Percentiles rank a stretch among this genome's conserved stretches.
Evolutionary conservation across 2,113 vertebrate species (phyloP).

Genomic region (Romanogobio albipinnatus): DNA sequence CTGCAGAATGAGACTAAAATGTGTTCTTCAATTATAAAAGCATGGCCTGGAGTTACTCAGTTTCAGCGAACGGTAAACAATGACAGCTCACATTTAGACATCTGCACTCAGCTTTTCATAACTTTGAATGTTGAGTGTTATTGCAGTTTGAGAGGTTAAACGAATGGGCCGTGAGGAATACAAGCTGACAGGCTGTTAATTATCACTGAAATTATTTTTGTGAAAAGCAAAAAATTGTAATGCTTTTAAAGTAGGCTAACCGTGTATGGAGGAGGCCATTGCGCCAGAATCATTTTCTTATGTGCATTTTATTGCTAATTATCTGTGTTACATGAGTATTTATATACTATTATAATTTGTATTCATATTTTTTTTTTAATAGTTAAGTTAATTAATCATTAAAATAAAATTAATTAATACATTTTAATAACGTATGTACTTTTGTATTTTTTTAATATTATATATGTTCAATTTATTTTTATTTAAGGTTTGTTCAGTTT

Average conservation of each 20-base stretch:
- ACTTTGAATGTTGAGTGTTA: background rate
- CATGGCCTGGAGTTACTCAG: conserved; percentile 7
- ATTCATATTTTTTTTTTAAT: background rate
- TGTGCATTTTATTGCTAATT: background rate
- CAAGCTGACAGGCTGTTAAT: conserved; percentile 12
- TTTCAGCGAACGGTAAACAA: conserved; percentile 4
- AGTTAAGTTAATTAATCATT: too few species aligned
- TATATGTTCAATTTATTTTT: too few species aligned
- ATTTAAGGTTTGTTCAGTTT: too few species aligned
- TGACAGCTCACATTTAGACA: conserved; percentile 4
- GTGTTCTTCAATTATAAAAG: conserved; percentile 13
- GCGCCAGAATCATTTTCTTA: background rate
- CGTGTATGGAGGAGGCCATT: background rate
- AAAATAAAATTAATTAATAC: too few species aligned
- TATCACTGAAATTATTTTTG: background rate
- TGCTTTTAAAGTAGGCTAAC: background rate
- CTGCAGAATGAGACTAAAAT: conserved; percentile 29
- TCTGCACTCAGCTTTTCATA: background rate
- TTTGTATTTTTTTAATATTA: too few species aligned
- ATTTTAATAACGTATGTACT: too few species aligned
- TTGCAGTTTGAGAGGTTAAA: background rate
- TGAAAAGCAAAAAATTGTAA: background rate
- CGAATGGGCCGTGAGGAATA: background rate
- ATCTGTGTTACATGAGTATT: too few species aligned
- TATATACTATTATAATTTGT: background rate